A percentile compares a stretch with the other conserved stretches of the same genome.
Conservation (phyloP, 1,140 invertebrate genomes). For the Mylabris phalerata region DNA sequence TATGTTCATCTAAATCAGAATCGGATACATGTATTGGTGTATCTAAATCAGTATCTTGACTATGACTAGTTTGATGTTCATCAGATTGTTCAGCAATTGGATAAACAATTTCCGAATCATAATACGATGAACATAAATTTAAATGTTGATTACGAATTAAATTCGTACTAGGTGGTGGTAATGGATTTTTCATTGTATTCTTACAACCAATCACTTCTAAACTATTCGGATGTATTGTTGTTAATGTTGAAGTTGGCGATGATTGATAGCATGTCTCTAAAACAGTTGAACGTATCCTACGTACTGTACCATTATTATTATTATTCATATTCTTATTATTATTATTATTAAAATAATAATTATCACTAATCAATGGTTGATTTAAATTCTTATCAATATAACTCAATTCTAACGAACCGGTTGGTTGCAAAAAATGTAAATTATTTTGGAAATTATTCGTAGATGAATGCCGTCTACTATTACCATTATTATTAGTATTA, state of each 20-base stretch:
- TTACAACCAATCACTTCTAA: slow-evolving; percentile 58
- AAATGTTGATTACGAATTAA: slow-evolving; percentile 58
- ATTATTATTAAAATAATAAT: slow-evolving; percentile 35
- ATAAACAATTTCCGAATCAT: slow-evolving; percentile 55
- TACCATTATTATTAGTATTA: no score
- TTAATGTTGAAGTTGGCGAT: slow-evolving; percentile 33
- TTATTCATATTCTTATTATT: no score
- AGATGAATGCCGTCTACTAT: no score
- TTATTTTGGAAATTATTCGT: slow-evolving; percentile 52
- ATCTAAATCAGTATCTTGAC: slow-evolving; percentile 55
- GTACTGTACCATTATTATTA: slow-evolving; percentile 29
- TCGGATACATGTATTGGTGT: slow-evolving; percentile 40
- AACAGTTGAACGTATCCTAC: slow-evolving; percentile 59
- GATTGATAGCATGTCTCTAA: slow-evolving; percentile 58
- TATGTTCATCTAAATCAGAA: slow-evolving; percentile 44
- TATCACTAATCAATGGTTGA: slow-evolving; percentile 33
- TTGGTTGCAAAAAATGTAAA: slow-evolving; percentile 45
- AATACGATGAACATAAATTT: slow-evolving; percentile 62
- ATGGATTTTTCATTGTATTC: slow-evolving; percentile 49
- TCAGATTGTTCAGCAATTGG: slow-evolving; percentile 77
- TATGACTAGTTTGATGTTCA: slow-evolving; percentile 66
- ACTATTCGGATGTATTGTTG: slow-evolving; percentile 59
- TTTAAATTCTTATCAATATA: slow-evolving; percentile 41
- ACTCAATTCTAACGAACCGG: slow-evolving; percentile 31
- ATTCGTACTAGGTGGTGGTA: slow-evolving; percentile 54